Evolutionary conservation across 2,113 vertebrate genomes (phyloP).

Genomic region (Falco punctatus): DNA sequence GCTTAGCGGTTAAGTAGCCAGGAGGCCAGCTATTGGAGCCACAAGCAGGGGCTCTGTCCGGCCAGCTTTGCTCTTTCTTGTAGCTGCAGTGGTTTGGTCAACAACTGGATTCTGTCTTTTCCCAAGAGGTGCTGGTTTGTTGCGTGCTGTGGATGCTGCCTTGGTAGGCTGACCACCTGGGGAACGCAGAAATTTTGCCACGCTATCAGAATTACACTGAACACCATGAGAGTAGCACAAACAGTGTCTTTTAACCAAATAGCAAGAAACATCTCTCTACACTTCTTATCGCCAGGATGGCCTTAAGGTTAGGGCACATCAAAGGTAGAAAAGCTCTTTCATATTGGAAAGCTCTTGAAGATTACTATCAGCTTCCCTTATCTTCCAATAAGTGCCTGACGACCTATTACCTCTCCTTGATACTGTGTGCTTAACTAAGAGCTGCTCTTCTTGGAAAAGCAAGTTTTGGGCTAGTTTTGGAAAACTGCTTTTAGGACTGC

Average conservation of each 20-base stretch:
- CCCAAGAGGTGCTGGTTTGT: background rate
- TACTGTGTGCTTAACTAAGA: background rate
- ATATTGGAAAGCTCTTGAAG: background rate
- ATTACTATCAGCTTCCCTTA: background rate
- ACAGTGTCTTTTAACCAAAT: background rate
- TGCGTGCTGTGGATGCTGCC: fast-evolving
- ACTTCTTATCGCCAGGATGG: background rate
- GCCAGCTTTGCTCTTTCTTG: background rate
- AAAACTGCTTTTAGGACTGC: background rate
- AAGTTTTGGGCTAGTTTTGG: background rate
- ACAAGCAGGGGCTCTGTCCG: background rate
- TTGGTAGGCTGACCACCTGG: background rate
- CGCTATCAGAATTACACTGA: background rate
- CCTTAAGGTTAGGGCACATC: background rate
- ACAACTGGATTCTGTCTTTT: background rate
- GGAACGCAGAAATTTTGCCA: background rate
- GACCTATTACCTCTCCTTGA: background rate
- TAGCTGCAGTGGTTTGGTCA: background rate
- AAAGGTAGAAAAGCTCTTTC: background rate
- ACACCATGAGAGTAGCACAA: background rate
- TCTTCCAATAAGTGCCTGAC: background rate
- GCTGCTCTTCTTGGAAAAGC: background rate
- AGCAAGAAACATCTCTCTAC: background rate
- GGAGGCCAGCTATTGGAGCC: background rate
- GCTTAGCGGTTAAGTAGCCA: background rate